phyloP scores from a whole-genome alignment of 2,888 invertebrate species.

The Altica lythri region DNA sequence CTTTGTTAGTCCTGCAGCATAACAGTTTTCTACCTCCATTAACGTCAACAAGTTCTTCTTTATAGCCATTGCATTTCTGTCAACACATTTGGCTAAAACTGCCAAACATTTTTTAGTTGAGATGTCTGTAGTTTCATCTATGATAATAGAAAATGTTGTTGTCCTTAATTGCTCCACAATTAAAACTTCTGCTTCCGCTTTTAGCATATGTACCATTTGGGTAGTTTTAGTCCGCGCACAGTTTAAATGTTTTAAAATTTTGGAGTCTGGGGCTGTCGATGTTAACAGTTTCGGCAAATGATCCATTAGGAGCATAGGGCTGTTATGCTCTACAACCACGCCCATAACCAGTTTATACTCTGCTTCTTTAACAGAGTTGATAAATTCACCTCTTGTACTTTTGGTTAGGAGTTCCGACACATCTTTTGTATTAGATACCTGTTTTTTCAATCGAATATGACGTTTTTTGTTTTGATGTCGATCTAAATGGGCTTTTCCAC shows the following conservation, averaged over 20 bases:
- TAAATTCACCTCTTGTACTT: too few species aligned
- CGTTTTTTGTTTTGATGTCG: too few species aligned
- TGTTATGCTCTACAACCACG: slow-evolving; percentile 24
- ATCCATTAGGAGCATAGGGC: slow-evolving; percentile 24
- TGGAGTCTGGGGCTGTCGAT: slow-evolving; percentile 11
- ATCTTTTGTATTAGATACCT: too few species aligned
- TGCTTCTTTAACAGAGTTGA: too few species aligned
- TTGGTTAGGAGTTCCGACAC: too few species aligned
- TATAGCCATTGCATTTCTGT: slow-evolving; percentile 13
- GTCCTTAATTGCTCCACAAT: background rate
- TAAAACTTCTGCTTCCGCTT: background rate
- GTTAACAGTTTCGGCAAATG: slow-evolving; percentile 24
- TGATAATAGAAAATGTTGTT: slow-evolving; percentile 22
- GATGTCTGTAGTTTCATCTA: slow-evolving; percentile 30
- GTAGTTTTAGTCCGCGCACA: background rate
- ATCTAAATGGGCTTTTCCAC: too few species aligned
- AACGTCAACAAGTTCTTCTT: slow-evolving; percentile 18
- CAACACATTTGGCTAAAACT: slow-evolving; percentile 21
- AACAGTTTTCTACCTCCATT: too few species aligned
- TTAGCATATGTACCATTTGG: background rate
- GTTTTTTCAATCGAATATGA: too few species aligned
- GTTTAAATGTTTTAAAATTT: slow-evolving; percentile 10
- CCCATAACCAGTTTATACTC: too few species aligned
- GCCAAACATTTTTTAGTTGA: slow-evolving; percentile 24
- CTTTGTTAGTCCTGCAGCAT: slow-evolving; percentile 12